phyloP scores from a whole-genome alignment of 2,888 invertebrate species.

The Dicyrtoma fusca region DNA sequence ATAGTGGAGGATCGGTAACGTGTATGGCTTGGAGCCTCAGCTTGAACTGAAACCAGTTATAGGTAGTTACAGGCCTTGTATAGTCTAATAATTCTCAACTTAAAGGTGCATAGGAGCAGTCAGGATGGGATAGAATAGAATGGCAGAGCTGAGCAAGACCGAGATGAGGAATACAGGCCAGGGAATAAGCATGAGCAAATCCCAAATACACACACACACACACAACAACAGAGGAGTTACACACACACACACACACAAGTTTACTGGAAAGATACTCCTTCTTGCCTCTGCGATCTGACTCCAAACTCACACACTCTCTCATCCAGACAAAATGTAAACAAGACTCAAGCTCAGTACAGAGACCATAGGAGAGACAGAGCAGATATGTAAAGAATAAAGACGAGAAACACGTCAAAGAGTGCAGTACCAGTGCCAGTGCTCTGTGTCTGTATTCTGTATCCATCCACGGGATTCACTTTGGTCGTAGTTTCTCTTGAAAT shows the following conservation, averaged over 20 bases:
- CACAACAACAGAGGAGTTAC: conserved; percentile 1
- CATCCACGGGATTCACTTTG: no score
- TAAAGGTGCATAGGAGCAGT: background rate
- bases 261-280: background rate
- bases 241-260: background rate
- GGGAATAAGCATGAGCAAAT: background rate
- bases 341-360: conserved; percentile 1
- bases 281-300: background rate
- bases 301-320: background rate
- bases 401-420: background rate
- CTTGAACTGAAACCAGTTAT: conserved; percentile 20
- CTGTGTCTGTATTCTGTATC: no score
- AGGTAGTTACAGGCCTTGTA: conserved; percentile 9
- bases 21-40: conserved; percentile 18
- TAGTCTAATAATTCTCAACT: background rate
- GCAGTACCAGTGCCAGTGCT: background rate
- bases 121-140: background rate
- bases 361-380: no score
- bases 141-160: no score
- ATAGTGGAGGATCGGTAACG: background rate
- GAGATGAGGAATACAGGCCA: no score
- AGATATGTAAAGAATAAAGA: no score
- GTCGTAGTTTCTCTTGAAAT: no score
- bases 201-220: background rate
- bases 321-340: conserved; percentile 29